A percentile compares a stretch with the other conserved stretches of the same genome.
Evolutionary conservation across 30 jellyfish, hydroid and myxozoan genomes (phyloP).

Genomic region (Mastigias papua): DNA sequence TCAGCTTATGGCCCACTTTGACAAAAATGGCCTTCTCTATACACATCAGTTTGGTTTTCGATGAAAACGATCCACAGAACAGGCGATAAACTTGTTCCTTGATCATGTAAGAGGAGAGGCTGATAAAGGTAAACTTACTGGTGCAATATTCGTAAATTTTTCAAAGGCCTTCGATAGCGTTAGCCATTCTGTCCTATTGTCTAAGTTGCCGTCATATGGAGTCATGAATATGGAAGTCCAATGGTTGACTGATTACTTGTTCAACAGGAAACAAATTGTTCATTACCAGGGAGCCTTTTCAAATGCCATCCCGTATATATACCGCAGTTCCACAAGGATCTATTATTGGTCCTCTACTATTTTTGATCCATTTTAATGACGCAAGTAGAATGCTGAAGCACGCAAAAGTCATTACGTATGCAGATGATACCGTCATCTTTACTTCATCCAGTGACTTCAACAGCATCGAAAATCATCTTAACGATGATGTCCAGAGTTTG

Average conservation of each 20-base stretch:
- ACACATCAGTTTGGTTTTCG: slow-evolving; percentile 56
- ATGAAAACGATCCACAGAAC: slow-evolving; percentile 40
- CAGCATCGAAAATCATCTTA: too few relatives aligned
- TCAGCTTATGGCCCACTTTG: slow-evolving; percentile 56
- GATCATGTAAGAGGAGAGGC: slow-evolving; percentile 57
- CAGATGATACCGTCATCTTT: slow-evolving; percentile 23
- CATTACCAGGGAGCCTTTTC: slow-evolving; percentile 66
- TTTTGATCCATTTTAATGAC: slow-evolving; percentile 23
- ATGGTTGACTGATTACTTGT: slow-evolving; percentile 70
- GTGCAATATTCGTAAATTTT: slow-evolving; percentile 73
- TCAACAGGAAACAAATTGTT: slow-evolving; percentile 51
- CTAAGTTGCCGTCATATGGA: slow-evolving; percentile 71
- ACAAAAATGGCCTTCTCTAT: slow-evolving; percentile 40
- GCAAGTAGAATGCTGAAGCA: slow-evolving; percentile 33
- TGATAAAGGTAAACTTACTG: slow-evolving; percentile 67
- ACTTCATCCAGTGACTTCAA: slow-evolving; percentile 36
- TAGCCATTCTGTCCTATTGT: slow-evolving; percentile 63
- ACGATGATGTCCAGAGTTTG: slow-evolving; percentile 28
- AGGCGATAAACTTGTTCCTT: slow-evolving; percentile 23
- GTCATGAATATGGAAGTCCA: slow-evolving; percentile 50
- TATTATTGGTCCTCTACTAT: too few relatives aligned
- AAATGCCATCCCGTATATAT: slow-evolving; percentile 29
- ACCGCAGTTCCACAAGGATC: not conserved
- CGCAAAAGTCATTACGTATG: slow-evolving; percentile 19
- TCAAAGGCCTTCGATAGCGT: slow-evolving; percentile 64